Conservation (phyloP, 2,797 vertebrate genomes). For the Bradypodion ventrale region DNA sequence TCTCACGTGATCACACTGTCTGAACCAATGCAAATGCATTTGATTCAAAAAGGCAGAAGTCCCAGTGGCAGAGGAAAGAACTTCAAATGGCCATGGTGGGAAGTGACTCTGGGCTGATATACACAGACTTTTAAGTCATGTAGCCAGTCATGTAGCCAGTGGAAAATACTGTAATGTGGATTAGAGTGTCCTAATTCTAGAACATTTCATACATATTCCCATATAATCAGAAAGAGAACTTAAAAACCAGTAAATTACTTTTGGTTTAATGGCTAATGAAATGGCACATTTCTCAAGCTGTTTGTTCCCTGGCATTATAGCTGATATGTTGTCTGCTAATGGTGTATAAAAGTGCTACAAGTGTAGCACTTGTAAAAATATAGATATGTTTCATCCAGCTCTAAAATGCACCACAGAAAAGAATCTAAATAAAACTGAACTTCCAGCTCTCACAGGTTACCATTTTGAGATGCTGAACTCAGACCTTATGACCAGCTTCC, state of each 20-base stretch:
- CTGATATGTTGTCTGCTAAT: neutral
- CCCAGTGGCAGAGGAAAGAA: too few species aligned
- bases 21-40: too few species aligned
- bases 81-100: too few species aligned
- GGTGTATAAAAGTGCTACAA: neutral
- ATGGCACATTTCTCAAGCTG: neutral
- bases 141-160: too few species aligned
- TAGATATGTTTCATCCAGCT: neutral
- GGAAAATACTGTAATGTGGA: too few species aligned
- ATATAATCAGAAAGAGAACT: neutral
- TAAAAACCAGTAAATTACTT: neutral
- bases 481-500: too few species aligned
- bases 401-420: neutral
- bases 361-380: neutral
- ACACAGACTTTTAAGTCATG: too few species aligned
- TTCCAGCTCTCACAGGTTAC: neutral
- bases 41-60: too few species aligned
- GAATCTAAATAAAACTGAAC: neutral
- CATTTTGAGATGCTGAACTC: neutral
- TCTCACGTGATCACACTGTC: too few species aligned
- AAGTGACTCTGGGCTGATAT: too few species aligned
- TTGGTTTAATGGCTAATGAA: neutral
- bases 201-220: too few species aligned
- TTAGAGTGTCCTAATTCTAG: too few species aligned
- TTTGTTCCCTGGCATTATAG: neutral